Base-by-base conservation (phyloP, 2,888 invertebrate genomes). In the Lampropteryx suffumata region DNA sequence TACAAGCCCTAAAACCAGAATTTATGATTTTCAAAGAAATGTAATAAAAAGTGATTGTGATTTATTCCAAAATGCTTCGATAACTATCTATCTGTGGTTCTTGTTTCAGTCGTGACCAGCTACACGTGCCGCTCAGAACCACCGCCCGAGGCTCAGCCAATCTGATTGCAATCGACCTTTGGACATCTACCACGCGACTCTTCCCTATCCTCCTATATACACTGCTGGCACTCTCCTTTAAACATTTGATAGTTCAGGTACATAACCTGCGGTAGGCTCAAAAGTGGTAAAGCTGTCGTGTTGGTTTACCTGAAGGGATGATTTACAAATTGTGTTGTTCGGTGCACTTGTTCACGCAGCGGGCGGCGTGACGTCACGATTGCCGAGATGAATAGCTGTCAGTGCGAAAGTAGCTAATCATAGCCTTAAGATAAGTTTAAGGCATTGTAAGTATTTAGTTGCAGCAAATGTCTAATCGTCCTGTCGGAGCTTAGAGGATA, bases 331-430 rank as follows among this genome's bases (percentile, higher is more conserved):
- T 70, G 72, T 72, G 69, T 70, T 73, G 71, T 72, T 67, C 69
- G 62, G 70, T 58, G 68, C 73, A 71, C 75, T 74, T 77, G 76
- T 71, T 67, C 69, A 61, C 59, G 69, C 66, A 65, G 64, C 48
- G 64, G 67, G 65, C 80, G 64, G 65, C 80, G 82, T 81, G 80
- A 73, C 73, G 79, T 82, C 82, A 83, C 81, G 82, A 81, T 59
- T 64, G 60, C 55, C 29, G 64, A 71, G 71, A 77, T 70, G 70
- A 73, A 77, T 74, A 64, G 67, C 64, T 67, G 67, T 69, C 69
- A 60, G 56, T 58, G 45, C 36, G 32, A 46, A 48, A 47, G 59
- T 56, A 55, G 47, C 51, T 58, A 62, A 59, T 59, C 55, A 59
- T 57, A 40, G 57, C 54, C 61, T 34, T 43, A 37, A 62, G 61